Evolutionary conservation across 2,888 invertebrate species (phyloP), one percentile per base, ranked within the genome.

Genomic region (Drosophila mimetica): DNA sequence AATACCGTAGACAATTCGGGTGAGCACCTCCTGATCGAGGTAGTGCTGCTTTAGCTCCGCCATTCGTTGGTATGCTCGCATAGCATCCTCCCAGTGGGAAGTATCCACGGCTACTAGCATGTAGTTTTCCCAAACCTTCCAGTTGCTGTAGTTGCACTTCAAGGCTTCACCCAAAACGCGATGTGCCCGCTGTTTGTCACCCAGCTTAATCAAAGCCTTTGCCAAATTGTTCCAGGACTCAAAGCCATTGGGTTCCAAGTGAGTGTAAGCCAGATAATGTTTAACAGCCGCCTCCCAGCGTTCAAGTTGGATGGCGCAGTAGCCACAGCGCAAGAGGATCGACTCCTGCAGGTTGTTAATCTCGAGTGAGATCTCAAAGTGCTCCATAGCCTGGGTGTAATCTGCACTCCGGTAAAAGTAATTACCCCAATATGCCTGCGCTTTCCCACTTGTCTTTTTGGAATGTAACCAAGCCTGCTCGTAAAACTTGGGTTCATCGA

Each of bases 221-320:
- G 98, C 97, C 64, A 99, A 93, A 91, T 99, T 99, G 92, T 98
- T 99, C 99, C 99, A 99, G 0, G 98, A 98, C 92, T 99, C 98
- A 91, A 97, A 99, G 57, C 96, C 96, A 92, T 95, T 93, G 0
- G 95, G 95, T 82, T 98, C 98, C n/a, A 99, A 92, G 76, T 94
- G 94, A 14, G 97, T 97, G 90, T 97, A 98, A 51, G 95, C 94
- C 46, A 97, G 93, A 91, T 98, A 99, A 0, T 97, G 97, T 28
- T 94, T 94, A 0, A 96, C 97, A 0, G 97, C 96, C 11, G 94
- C 89, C 80, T 96, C 95, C 96, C 97, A 97, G 69, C 96, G 93
- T 89, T 97, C 95, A 0, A 93, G 92, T 88, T 94, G 93, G 59
- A 98, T 93, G 2, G 97, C 96, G 2, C 97, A 96, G 92, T 94